Conservation (phyloP, 2,888 invertebrate species). For the Polylopha cassiicola region DNA sequence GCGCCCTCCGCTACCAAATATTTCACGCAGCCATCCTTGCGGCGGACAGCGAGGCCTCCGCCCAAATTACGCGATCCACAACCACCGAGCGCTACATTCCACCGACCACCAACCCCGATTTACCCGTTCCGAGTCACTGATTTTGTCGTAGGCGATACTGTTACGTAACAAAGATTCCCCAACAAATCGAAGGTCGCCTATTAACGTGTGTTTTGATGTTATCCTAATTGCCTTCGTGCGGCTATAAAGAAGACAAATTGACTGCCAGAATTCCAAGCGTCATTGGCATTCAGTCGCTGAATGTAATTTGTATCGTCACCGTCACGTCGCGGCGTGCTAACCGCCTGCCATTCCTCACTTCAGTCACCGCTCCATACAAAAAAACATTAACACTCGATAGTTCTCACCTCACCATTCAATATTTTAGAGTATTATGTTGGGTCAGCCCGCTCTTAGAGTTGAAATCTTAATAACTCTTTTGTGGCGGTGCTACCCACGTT, state of each 20-base stretch:
- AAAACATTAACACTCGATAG: conserved; percentile 30
- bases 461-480: conserved; percentile 55
- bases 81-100: conserved; percentile 46
- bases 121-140: conserved; percentile 62
- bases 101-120: conserved; percentile 54
- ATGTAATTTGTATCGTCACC: conserved; percentile 47
- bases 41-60: conserved; percentile 42
- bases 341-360: conserved; percentile 34
- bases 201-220: conserved; percentile 28
- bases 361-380: conserved; percentile 26
- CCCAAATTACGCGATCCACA: conserved; percentile 50
- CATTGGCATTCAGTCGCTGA: conserved; percentile 48
- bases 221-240: conserved; percentile 31
- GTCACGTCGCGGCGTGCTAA: conserved; percentile 31
- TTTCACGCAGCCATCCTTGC: conserved; percentile 51
- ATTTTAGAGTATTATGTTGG: conserved; percentile 30
- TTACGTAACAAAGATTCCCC: conserved; percentile 29
- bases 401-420: conserved; percentile 36
- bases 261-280: conserved; percentile 42
- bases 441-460: conserved; percentile 42
- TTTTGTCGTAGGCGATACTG: conserved; percentile 44
- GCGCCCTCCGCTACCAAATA: conserved; percentile 62
- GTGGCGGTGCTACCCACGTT: conserved; percentile 43
- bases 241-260: conserved; percentile 38
- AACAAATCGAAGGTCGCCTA: conserved; percentile 7